Evolutionary conservation across 2,888 invertebrate genomes (phyloP).

Genomic region (Drosophila mercatorum): DNA sequence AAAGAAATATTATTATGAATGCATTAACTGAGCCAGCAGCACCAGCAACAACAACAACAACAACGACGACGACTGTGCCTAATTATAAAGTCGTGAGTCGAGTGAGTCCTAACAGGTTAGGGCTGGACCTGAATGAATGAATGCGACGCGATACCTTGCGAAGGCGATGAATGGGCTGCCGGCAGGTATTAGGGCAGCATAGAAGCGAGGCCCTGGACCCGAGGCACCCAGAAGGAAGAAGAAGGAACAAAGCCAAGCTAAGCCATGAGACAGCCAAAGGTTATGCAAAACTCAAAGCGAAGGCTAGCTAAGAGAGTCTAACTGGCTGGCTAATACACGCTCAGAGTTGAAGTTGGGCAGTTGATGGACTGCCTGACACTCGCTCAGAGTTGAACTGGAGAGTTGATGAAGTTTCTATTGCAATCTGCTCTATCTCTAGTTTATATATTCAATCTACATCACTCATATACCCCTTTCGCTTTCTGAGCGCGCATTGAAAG

Average conservation of each 20-base stretch:
- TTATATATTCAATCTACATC: too few relatives aligned
- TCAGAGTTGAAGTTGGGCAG: too few relatives aligned
- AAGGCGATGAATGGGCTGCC: conserved; percentile 51
- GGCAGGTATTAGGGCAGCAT: conserved; percentile 19
- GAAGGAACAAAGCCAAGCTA: conserved; percentile 10
- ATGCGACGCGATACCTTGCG: conserved; percentile 33
- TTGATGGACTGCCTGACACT: too few relatives aligned
- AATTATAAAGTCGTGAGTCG: conserved; percentile 81
- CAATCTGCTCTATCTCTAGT: too few relatives aligned
- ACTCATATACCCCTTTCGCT: not conserved
- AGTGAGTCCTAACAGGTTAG: conserved; percentile 66
- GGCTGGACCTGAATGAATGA: conserved; percentile 65
- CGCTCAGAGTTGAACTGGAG: too few relatives aligned
- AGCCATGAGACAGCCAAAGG: conserved; percentile 47
- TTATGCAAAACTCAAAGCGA: conserved; percentile 71
- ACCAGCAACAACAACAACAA: conserved; percentile 19
- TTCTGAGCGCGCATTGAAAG: conserved; percentile 9
- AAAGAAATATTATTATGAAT: conserved; percentile 83
- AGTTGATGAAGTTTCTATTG: too few relatives aligned
- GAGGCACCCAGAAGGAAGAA: not conserved
- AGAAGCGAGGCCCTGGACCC: conserved; percentile 1
- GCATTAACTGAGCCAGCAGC: conserved; percentile 76
- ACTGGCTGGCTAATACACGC: not conserved
- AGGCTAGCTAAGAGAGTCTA: not conserved
- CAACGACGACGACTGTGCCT: conserved; percentile 67